Base-by-base conservation (phyloP, 2,888 invertebrate genomes). In the Dione juno region DNA sequence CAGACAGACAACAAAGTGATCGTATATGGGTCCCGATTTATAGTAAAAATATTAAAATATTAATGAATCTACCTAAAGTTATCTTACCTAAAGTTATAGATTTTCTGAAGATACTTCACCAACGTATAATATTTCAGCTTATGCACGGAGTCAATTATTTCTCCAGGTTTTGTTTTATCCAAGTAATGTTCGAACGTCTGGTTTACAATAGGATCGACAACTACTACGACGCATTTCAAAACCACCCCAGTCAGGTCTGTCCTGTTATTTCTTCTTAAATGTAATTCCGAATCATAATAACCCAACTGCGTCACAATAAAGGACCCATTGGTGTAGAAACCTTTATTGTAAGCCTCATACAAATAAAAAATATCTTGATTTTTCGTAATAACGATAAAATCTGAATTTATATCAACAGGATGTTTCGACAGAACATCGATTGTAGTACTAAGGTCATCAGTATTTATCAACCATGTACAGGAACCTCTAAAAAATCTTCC, bases 1-100 rank as follows among this genome's bases (percentile, higher is more conserved):
- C n/a, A n/a, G n/a, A n/a, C n/a, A n/a, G n/a, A n/a, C n/a, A n/a
- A n/a, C n/a, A n/a, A n/a, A n/a, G n/a, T n/a, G n/a, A n/a, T n/a
- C n/a, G n/a, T n/a, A n/a, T n/a, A n/a, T n/a, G n/a, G n/a, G n/a
- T n/a, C n/a, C n/a, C n/a, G n/a, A n/a, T n/a, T n/a, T n/a, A n/a
- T n/a, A n/a, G 3, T 19, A 10, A 50, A 50, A 1, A 50, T 19
- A 6, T 11, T 48, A 48, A 48, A 48, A 48, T 10, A 84, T 84
- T 50, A 37, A 57, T 11, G 13, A 43, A 8, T 91, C 86, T n/a
- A n/a, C n/a, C n/a, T n/a, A n/a, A n/a, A n/a, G n/a, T n/a, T n/a
- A n/a, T n/a, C n/a, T n/a, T n/a, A 95, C 95, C 94, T 95, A 81
- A 96, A 95, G 86, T 96, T 96, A 80, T 93, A 96, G 85, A 95